Conservation (phyloP, 2,797 vertebrate species). For the Fistularia tabacaria region DNA sequence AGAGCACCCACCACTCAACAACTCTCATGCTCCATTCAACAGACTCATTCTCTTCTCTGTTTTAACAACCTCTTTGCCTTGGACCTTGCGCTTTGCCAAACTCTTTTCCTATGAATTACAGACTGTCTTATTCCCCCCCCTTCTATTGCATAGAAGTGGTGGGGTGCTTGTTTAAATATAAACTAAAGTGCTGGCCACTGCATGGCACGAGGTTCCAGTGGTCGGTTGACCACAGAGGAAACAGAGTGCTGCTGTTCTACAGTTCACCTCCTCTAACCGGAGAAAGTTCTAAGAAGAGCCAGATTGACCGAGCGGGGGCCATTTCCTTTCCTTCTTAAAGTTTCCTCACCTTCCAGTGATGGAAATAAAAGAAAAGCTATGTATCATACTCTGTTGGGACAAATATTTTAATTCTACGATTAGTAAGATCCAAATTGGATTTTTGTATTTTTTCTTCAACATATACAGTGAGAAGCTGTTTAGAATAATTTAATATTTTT, state of each 20-base stretch:
- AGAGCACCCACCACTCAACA: conserved; percentile 35
- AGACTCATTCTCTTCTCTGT: conserved; percentile 58
- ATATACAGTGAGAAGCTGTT: too few species aligned
- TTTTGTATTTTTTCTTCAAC: too few species aligned
- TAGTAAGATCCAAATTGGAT: too few species aligned
- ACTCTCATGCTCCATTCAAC: conserved; percentile 39
- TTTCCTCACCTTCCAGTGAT: conserved; percentile 51
- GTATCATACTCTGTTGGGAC: conserved; percentile 2
- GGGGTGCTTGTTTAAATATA: conserved; percentile 77
- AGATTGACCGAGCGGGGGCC: conserved; percentile 32
- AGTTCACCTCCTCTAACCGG: conserved; percentile 41
- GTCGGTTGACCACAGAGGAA: conserved; percentile 72
- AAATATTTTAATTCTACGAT: too few species aligned
- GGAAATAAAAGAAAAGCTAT: conserved; percentile 37
- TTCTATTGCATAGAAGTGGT: conserved; percentile 66
- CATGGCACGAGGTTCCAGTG: conserved; percentile 64
- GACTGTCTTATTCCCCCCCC: conserved; percentile 53
- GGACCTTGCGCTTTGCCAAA: conserved; percentile 52
- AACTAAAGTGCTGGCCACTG: conserved; percentile 64
- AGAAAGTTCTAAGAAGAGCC: conserved; percentile 55
- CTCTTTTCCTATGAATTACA: conserved; percentile 70
- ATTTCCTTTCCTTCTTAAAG: conserved; percentile 38
- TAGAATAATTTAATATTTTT: too few species aligned
- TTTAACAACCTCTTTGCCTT: conserved; percentile 70
- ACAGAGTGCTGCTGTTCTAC: conserved; percentile 70